Evolutionary conservation across 2,888 invertebrate genomes (phyloP).

Genomic region (Monopis laevigella): DNA sequence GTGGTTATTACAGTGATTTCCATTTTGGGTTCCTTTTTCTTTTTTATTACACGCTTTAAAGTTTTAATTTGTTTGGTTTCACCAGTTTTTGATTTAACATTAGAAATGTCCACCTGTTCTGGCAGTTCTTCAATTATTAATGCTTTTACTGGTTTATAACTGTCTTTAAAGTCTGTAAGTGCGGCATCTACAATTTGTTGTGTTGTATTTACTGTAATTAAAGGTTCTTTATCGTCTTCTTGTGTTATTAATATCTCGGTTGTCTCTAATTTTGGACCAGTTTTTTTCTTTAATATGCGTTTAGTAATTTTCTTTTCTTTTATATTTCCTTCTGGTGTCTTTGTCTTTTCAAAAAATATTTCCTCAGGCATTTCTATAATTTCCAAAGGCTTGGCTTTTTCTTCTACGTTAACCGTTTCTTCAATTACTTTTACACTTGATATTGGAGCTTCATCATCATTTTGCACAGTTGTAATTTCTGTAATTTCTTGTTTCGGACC

Average conservation of each 20-base stretch:
- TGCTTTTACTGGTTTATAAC: background rate
- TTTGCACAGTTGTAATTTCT: conserved; percentile 24
- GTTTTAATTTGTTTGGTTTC: conserved; percentile 19
- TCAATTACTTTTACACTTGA: background rate
- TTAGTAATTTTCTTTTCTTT: conserved; percentile 40
- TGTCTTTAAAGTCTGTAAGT: conserved; percentile 25
- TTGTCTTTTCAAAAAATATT: conserved; percentile 24
- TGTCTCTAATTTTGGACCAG: conserved; percentile 30
- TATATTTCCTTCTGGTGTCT: conserved; percentile 35
- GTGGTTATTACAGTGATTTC: conserved; percentile 38
- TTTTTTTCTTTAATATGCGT: conserved; percentile 46
- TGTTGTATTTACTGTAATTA: conserved; percentile 29
- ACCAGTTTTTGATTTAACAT: conserved; percentile 24
- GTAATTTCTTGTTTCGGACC: conserved; percentile 24
- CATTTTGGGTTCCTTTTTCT: conserved; percentile 22
- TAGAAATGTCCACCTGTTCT: conserved; percentile 34
- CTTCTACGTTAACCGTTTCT: background rate
- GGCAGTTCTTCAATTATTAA: conserved; percentile 27
- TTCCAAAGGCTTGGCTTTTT: conserved; percentile 21
- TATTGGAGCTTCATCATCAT: conserved; percentile 21
- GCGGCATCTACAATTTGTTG: conserved; percentile 24
- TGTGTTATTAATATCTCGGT: conserved; percentile 32
- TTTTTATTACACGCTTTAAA: conserved; percentile 26
- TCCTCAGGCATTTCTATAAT: conserved; percentile 34
- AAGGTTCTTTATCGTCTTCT: conserved; percentile 32